Evolutionary conservation across 2,797 vertebrate genomes (phyloP).

Genomic region (Rhinatrema bivittatum): DNA sequence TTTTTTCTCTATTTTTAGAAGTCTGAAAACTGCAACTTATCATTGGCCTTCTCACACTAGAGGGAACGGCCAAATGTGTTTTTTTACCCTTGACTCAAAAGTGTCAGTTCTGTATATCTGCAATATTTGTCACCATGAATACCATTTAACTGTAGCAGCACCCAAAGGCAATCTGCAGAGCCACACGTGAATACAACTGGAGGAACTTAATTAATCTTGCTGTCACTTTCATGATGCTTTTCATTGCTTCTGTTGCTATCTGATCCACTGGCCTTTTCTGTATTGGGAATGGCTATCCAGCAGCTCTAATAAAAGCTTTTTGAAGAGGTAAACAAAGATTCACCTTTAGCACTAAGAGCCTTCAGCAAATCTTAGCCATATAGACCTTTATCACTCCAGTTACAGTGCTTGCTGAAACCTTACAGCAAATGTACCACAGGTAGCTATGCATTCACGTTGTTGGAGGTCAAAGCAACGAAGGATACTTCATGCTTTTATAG

Average conservation of each 20-base stretch:
- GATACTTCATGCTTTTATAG: background rate
- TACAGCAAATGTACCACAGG: slow-evolving; percentile 12
- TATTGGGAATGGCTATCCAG: slow-evolving; percentile 52
- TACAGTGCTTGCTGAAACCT: slow-evolving; percentile 4
- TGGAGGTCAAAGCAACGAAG: slow-evolving; percentile 13
- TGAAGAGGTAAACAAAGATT: slow-evolving; percentile 43
- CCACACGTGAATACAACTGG: slow-evolving; percentile 52
- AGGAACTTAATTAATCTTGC: slow-evolving; percentile 94
- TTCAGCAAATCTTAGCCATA: slow-evolving; percentile 20
- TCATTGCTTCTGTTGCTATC: slow-evolving; percentile 88
- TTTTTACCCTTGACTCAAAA: slow-evolving; percentile 87
- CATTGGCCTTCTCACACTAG: slow-evolving; percentile 17
- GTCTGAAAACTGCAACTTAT: slow-evolving; percentile 30
- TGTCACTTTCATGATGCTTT: slow-evolving; percentile 88
- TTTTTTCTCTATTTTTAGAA: slow-evolving; percentile 39
- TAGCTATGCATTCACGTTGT: slow-evolving; percentile 4
- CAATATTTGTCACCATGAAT: slow-evolving; percentile 90
- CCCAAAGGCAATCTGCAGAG: slow-evolving; percentile 65
- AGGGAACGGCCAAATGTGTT: slow-evolving; percentile 61
- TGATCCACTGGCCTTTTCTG: slow-evolving; percentile 69
- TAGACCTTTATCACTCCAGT: slow-evolving; percentile 19
- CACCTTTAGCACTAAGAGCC: slow-evolving; percentile 27
- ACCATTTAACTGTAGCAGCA: slow-evolving; percentile 68
- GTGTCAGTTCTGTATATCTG: slow-evolving; percentile 71
- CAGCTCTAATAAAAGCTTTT: slow-evolving; percentile 38